Evolutionary conservation across 2,113 vertebrate species (phyloP).

Genomic region (Leptocoma aspasia): DNA sequence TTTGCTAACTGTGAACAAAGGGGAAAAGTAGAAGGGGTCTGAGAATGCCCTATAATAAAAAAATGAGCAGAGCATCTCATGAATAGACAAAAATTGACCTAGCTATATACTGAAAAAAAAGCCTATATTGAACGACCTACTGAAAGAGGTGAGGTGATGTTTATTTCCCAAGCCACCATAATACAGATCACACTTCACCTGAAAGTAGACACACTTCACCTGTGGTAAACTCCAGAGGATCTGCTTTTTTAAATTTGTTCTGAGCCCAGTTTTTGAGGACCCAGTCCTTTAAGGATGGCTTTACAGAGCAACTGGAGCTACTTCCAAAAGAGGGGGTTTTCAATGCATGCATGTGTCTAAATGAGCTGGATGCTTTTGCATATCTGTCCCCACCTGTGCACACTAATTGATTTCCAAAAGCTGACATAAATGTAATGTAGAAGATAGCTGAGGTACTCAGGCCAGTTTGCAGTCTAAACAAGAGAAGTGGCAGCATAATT

Average conservation of each 20-base stretch:
- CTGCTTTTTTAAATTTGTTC: not conserved
- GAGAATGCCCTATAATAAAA: not conserved
- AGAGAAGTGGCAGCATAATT: not conserved
- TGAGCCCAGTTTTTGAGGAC: not conserved
- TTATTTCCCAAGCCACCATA: not conserved
- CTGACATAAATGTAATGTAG: not conserved
- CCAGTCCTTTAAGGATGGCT: not conserved
- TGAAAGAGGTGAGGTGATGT: not conserved
- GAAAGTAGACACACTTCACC: too few relatives aligned
- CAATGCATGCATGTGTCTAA: accelerated
- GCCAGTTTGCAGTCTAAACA: not conserved
- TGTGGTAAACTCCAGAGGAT: not conserved
- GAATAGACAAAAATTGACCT: not conserved
- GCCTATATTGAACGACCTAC: not conserved
- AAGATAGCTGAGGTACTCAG: not conserved
- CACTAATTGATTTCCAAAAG: not conserved
- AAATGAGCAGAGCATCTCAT: not conserved
- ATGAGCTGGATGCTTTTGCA: not conserved
- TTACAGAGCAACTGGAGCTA: not conserved
- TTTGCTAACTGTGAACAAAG: not conserved
- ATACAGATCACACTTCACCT: not conserved
- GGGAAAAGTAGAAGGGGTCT: not conserved
- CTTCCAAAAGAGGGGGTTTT: not conserved
- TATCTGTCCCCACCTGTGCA: not conserved
- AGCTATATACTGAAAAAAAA: not conserved